Percentiles rank a stretch among this genome's conserved stretches.
These are phyloP conservation scores for Pterobdella sp. DNA, from an alignment of 2,888 invertebrate species.

Conservation along the genomic window DNA sequence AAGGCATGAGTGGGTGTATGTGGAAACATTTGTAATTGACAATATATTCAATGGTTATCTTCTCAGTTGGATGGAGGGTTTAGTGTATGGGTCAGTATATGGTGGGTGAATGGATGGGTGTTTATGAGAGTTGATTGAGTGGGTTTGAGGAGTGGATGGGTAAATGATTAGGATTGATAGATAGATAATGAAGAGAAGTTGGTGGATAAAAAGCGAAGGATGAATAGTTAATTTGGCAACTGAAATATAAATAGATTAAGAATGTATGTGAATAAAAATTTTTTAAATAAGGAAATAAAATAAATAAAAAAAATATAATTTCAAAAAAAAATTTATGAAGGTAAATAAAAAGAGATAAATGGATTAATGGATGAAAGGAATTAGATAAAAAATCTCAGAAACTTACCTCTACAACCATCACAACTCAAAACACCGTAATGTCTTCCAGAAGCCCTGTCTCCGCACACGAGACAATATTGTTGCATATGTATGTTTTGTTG, in stretches of 20 bases:
- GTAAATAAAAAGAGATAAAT: not conserved
- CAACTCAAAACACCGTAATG: constrained; percentile 55
- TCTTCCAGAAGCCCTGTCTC: constrained; percentile 54
- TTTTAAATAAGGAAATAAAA: not conserved
- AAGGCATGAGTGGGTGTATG: too few species aligned
- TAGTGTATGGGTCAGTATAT: too few species aligned
- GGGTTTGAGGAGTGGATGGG: too few species aligned
- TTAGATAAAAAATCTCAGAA: not conserved
- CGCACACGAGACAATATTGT: constrained; percentile 50
- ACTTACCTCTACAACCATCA: constrained; percentile 55
- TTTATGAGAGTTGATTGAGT: too few species aligned
- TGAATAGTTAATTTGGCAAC: not conserved
- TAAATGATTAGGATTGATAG: too few species aligned
- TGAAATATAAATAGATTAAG: not conserved
- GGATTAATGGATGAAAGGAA: not conserved
- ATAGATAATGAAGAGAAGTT: too few species aligned
- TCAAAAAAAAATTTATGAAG: not conserved
- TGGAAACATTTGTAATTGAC: too few species aligned
- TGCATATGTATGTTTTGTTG: not conserved
- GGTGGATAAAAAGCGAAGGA: too few species aligned
- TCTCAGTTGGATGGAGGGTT: too few species aligned
- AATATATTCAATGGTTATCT: too few species aligned
- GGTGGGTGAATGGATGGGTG: too few species aligned
- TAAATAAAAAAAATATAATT: not conserved
- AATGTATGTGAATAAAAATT: not conserved